A percentile compares a stretch with the other conserved stretches of the same genome.
These are phyloP conservation scores for Sialia sialis DNA, from an alignment of 2,113 vertebrate species.

Conservation along the genomic window DNA sequence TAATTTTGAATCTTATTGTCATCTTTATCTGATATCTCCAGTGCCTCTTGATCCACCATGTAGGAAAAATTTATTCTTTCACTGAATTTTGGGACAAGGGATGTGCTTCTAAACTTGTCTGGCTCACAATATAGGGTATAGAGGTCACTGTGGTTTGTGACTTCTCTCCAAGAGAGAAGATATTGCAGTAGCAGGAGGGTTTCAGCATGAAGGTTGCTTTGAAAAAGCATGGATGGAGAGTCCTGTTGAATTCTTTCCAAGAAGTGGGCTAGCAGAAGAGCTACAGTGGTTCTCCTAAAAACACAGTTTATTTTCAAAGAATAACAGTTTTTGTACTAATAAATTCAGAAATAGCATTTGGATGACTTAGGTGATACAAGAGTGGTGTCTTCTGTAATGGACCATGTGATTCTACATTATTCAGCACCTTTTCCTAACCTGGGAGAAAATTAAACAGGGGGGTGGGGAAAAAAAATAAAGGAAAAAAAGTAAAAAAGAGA, in stretches of 20 bases:
- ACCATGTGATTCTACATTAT: fast-evolving
- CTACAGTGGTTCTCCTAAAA: background rate
- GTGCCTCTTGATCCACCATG: fast-evolving
- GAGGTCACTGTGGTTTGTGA: background rate
- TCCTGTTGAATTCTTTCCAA: background rate
- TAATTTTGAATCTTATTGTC: background rate
- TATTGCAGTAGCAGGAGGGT: background rate
- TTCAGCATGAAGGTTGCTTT: background rate
- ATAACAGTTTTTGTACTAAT: background rate
- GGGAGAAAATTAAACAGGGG: background rate
- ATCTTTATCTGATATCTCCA: background rate
- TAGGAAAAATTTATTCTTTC: background rate
- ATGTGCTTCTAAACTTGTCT: background rate
- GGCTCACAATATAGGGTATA: background rate
- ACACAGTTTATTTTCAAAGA: background rate
- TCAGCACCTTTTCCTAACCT: background rate
- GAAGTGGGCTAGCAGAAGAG: background rate
- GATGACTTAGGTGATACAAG: background rate
- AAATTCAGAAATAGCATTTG: background rate
- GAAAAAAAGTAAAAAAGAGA: too few species aligned
- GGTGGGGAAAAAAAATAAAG: background rate
- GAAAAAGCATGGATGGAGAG: background rate
- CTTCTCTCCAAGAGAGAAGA: background rate
- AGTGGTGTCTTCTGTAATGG: background rate
- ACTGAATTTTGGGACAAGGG: background rate